Evolutionary conservation across 2,113 vertebrate genomes (phyloP).

Genomic region (Riparia riparia): DNA sequence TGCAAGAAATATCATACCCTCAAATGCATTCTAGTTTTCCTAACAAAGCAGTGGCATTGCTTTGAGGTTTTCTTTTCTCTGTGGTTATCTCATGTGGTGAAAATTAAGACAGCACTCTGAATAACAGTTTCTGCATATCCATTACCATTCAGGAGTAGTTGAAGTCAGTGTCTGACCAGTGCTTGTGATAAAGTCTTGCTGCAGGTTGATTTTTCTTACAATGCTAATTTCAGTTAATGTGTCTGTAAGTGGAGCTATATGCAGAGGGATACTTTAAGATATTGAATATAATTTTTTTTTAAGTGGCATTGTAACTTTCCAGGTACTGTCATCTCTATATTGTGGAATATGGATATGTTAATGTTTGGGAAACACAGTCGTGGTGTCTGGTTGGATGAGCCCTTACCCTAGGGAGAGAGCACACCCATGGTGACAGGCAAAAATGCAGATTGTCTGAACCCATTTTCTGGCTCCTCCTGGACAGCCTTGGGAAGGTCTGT

Average conservation of each 20-base stretch:
- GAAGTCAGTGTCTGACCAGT: not conserved
- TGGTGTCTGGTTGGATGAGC: not conserved
- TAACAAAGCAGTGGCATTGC: not conserved
- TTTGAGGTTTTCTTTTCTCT: not conserved
- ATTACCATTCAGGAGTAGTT: not conserved
- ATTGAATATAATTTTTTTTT: not conserved
- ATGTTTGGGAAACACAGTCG: not conserved
- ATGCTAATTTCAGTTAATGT: not conserved
- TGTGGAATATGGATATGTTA: not conserved
- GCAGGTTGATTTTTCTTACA: not conserved
- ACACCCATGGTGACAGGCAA: accelerated
- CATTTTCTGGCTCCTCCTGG: not conserved
- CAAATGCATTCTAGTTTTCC: not conserved
- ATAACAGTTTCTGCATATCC: not conserved
- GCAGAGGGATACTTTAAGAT: not conserved
- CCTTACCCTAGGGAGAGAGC: not conserved
- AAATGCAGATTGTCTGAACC: not conserved
- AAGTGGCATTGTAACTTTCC: not conserved
- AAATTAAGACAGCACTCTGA: not conserved
- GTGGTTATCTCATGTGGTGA: not conserved
- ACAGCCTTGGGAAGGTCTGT: not conserved
- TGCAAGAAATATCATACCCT: not conserved
- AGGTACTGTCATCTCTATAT: not conserved
- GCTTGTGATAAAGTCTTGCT: not conserved
- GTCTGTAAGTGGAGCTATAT: not conserved